A percentile compares a stretch with the other conserved stretches of the same genome.
Conservation (phyloP, 2,113 vertebrate genomes). For the Erythrocercus mccallii region DNA sequence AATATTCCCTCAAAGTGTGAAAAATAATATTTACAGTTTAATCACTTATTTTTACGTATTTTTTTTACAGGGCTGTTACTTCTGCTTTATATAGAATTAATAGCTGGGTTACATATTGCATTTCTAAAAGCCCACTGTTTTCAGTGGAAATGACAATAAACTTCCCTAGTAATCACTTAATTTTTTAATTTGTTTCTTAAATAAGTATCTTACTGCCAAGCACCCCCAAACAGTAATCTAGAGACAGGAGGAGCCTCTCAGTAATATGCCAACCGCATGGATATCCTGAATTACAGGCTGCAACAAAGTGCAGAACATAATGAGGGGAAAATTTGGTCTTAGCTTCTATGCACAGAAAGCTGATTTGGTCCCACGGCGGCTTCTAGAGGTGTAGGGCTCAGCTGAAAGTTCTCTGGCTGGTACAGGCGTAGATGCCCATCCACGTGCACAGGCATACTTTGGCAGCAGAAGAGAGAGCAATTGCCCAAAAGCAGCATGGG, state of each 20-base stretch:
- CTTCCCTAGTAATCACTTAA: not conserved
- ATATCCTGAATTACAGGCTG: not conserved
- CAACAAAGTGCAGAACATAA: not conserved
- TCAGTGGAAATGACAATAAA: not conserved
- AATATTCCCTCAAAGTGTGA: not conserved
- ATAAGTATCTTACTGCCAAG: not conserved
- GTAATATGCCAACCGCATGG: not conserved
- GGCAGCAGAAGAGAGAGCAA: fast-evolving
- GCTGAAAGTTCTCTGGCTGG: not conserved
- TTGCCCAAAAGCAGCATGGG: fast-evolving
- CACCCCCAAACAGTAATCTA: not conserved
- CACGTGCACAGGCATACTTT: fast-evolving
- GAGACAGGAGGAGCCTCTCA: not conserved
- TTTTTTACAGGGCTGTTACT: not conserved
- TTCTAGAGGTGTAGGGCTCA: not conserved
- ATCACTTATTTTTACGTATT: not conserved
- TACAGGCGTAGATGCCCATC: fast-evolving
- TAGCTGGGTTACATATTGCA: not conserved
- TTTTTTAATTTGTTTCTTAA: not conserved
- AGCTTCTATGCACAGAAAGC: not conserved
- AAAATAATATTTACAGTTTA: not conserved
- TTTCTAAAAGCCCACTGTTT: not conserved
- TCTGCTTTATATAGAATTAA: not conserved
- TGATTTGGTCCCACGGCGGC: not conserved
- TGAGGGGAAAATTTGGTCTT: not conserved